A percentile compares a stretch with the other conserved stretches of the same genome.
phyloP scores from a whole-genome alignment of 2,797 vertebrate genomes.

The Clarias pachynema region DNA sequence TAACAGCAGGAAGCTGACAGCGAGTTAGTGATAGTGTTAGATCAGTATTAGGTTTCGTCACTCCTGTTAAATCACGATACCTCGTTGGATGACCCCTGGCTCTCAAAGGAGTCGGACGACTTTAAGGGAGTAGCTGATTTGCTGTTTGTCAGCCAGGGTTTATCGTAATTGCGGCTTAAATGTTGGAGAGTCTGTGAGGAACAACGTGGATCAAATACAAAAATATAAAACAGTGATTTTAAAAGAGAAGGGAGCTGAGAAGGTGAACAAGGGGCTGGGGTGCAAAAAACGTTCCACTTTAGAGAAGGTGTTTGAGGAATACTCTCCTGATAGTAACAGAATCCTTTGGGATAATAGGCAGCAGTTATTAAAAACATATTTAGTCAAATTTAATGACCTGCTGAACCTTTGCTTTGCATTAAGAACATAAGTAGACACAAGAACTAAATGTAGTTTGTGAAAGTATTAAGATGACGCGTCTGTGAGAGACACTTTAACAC shows the following conservation, averaged over 20 bases:
- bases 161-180: conserved; percentile 99
- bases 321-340: background rate
- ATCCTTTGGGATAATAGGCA: background rate
- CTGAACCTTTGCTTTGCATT: background rate
- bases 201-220: conserved; percentile 66
- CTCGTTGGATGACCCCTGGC: conserved; percentile 93
- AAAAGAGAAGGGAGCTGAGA: conserved; percentile 46
- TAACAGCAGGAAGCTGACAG: conserved; percentile 52
- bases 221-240: conserved; percentile 70
- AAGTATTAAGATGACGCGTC: background rate
- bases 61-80: conserved; percentile 85
- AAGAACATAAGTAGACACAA: background rate
- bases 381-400: conserved; percentile 23
- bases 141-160: conserved; percentile 99
- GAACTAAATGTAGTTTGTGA: background rate
- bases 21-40: conserved; percentile 63
- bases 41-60: conserved; percentile 66
- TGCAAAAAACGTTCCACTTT: background rate
- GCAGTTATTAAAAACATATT: background rate
- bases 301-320: conserved; percentile 34
- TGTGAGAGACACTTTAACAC: background rate
- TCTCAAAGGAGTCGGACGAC: conserved; percentile 92
- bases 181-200: conserved; percentile 90
- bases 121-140: conserved; percentile 97
- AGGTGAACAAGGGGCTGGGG: background rate